phyloP scores from a whole-genome alignment of 2,113 vertebrate species.

The Neogale vison region DNA sequence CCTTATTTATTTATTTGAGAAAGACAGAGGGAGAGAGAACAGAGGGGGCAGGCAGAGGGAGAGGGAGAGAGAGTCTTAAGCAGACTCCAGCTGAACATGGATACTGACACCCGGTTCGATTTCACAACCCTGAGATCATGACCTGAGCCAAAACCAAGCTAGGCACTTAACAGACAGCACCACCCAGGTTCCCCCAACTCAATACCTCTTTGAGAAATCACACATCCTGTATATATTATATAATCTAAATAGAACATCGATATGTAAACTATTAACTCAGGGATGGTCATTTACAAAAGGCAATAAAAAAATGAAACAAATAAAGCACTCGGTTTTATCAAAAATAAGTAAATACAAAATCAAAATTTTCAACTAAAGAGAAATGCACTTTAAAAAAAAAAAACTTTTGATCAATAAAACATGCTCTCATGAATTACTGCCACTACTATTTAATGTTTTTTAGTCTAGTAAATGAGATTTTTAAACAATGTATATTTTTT shows the following conservation, averaged over 20 bases:
- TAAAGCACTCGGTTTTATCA: neutral
- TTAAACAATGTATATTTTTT: neutral
- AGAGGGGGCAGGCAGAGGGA: neutral
- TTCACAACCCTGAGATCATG: neutral
- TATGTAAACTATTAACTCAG: neutral
- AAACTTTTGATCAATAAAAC: neutral
- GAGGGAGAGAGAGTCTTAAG: neutral
- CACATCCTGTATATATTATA: neutral
- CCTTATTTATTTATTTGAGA: neutral
- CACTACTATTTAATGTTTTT: neutral
- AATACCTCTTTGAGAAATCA: neutral
- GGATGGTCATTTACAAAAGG: neutral
- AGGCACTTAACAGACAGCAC: neutral
- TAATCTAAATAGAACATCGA: neutral
- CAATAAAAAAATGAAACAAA: neutral
- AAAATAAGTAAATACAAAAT: neutral
- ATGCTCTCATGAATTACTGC: neutral
- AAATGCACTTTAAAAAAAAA: neutral
- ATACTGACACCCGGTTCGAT: fast-evolving
- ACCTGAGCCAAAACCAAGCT: neutral
- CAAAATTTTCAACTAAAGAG: neutral
- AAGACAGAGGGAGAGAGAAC: neutral
- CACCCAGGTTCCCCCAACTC: neutral
- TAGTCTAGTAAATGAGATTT: neutral
- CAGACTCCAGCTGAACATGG: neutral